These are phyloP conservation scores for Capromys pilorides DNA, from an alignment of 2,797 vertebrate species.

Conservation along the genomic window DNA sequence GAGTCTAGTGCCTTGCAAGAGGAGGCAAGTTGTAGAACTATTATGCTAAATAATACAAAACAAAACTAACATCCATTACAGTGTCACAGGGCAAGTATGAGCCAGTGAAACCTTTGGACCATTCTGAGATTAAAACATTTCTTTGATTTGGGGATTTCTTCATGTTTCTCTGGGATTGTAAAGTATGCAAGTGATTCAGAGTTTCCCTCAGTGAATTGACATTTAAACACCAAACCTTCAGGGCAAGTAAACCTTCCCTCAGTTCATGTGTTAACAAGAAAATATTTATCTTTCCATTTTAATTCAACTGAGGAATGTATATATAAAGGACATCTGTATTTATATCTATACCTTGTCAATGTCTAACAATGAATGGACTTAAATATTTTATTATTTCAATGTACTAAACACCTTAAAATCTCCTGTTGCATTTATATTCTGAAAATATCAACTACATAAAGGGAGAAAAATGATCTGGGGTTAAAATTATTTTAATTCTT, in stretches of 20 bases:
- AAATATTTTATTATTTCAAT: not conserved
- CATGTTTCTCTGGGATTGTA: conserved; percentile 11
- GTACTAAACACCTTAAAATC: not conserved
- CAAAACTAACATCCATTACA: not conserved
- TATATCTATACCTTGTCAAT: not conserved
- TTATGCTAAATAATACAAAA: conserved; percentile 30
- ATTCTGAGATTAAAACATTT: conserved; percentile 8
- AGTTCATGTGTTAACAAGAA: conserved; percentile 17
- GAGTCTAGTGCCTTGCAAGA: conserved; percentile 36
- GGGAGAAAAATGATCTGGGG: not conserved
- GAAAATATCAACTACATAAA: not conserved
- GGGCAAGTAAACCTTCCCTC: conserved; percentile 36
- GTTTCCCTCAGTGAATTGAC: conserved; percentile 12
- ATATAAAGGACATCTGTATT: not conserved
- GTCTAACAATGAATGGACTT: not conserved
- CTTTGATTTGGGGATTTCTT: conserved; percentile 4
- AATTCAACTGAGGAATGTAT: not conserved
- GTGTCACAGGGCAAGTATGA: conserved; percentile 41
- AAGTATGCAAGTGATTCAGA: conserved; percentile 45
- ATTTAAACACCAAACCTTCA: conserved; percentile 48
- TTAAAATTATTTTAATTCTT: conserved; percentile 23
- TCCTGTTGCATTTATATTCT: not conserved
- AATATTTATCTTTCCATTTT: conserved; percentile 40
- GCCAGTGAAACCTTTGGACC: conserved; percentile 30
- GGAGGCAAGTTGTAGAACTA: not conserved